These are phyloP conservation scores for Caradrina kadenii DNA, from an alignment of 2,888 invertebrate genomes.

Conservation along the genomic window DNA sequence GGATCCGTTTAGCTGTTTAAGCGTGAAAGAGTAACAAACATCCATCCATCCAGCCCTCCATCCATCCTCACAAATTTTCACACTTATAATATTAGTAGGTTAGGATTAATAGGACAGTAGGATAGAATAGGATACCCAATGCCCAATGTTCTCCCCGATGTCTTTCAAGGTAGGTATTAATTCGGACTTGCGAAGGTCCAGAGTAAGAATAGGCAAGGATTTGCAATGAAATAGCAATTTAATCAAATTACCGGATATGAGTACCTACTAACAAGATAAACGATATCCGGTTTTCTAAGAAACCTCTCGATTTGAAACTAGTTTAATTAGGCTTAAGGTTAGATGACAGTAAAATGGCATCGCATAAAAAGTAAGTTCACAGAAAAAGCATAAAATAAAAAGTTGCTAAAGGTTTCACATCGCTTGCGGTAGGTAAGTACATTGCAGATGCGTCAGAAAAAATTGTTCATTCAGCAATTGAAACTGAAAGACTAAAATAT, in stretches of 20 bases:
- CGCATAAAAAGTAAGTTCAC: background rate
- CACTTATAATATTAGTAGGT: no score
- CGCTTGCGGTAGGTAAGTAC: background rate
- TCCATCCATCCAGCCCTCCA: no score
- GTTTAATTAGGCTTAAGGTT: conserved; percentile 13
- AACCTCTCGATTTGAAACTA: conserved; percentile 40
- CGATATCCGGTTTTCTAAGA: conserved; percentile 47
- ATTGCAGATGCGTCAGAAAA: no score
- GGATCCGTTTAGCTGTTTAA: no score
- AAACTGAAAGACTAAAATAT: no score
- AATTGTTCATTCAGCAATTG: no score
- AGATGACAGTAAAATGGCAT: background rate
- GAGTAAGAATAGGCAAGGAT: conserved; percentile 18
- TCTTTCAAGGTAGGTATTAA: conserved; percentile 29
- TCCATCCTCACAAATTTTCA: no score
- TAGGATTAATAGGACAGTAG: no score
- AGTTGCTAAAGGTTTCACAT: no score
- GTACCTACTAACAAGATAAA: conserved; percentile 33
- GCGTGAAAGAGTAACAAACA: no score
- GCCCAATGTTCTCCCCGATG: background rate
- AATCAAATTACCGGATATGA: conserved; percentile 41
- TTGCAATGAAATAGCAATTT: conserved; percentile 34
- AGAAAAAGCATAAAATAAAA: background rate
- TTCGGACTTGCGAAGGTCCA: conserved; percentile 8
- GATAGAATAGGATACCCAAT: no score